Conservation (phyloP, 2,113 vertebrate species). For the Periophthalmodon schlosseri region DNA sequence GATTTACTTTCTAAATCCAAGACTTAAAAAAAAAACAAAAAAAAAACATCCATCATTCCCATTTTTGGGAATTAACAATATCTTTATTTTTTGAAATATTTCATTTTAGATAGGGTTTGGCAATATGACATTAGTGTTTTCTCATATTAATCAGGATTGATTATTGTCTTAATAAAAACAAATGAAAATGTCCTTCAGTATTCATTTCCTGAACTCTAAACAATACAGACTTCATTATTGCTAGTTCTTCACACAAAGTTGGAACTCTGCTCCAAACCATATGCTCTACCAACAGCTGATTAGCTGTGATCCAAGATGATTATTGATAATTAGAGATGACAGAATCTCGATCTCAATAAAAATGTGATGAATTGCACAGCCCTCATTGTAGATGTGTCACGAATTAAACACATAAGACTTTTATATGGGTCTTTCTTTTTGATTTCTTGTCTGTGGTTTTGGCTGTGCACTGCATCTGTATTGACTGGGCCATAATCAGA, state of each 20-base stretch:
- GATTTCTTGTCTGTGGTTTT: slow-evolving; percentile 30
- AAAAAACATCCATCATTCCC: slow-evolving; percentile 8
- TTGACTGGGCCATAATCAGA: slow-evolving; percentile 20
- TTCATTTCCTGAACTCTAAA: neutral
- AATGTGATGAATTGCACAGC: too few relatives aligned
- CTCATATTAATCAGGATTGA: too few relatives aligned
- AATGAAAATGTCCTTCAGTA: neutral
- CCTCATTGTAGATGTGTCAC: slow-evolving; percentile 18
- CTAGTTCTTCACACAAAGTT: too few relatives aligned
- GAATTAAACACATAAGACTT: slow-evolving; percentile 24
- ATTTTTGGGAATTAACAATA: slow-evolving; percentile 1
- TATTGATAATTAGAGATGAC: neutral
- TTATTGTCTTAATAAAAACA: too few relatives aligned
- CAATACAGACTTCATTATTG: neutral
- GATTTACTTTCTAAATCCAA: slow-evolving; percentile 45
- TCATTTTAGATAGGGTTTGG: neutral
- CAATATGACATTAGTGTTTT: too few relatives aligned
- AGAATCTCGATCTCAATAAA: too few relatives aligned
- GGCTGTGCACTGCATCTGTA: slow-evolving; percentile 8
- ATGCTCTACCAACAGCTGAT: neutral
- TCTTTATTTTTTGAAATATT: neutral
- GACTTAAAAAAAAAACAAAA: slow-evolving; percentile 12
- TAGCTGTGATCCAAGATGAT: neutral
- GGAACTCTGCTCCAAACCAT: too few relatives aligned
- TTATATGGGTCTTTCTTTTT: slow-evolving; percentile 30